phyloP scores from a whole-genome alignment of 2,797 vertebrate genomes.

The Austrolebias charrua region DNA sequence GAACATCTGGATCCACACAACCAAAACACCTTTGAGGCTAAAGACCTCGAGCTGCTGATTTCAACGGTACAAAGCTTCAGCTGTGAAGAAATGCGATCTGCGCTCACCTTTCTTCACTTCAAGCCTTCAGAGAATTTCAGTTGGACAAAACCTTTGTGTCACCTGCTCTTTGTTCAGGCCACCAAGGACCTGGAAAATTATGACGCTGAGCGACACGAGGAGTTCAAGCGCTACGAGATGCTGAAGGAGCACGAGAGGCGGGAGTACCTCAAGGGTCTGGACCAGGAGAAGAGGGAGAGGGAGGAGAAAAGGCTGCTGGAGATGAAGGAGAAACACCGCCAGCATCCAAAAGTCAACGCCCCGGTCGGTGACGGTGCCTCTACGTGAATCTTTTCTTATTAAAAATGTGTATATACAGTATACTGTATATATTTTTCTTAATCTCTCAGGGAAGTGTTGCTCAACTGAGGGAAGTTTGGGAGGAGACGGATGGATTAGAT shows the following conservation, averaged over 20 bases:
- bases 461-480: conserved; percentile 90
- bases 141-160: neutral
- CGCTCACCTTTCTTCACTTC: too few species aligned
- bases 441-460: conserved; percentile 84
- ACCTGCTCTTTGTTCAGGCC: conserved; percentile 70
- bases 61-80: conserved; percentile 76
- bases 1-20: conserved; percentile 92
- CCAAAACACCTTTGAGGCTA: conserved; percentile 91
- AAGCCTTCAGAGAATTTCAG: neutral
- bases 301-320: conserved; percentile 86
- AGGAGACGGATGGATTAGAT: conserved; percentile 90
- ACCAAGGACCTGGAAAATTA: conserved; percentile 91
- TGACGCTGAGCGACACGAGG: conserved; percentile 86
- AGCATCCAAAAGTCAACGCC: conserved; percentile 89
- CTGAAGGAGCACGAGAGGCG: conserved; percentile 90
- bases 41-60: conserved; percentile 90
- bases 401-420: neutral
- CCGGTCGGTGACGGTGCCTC: conserved; percentile 71
- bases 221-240: conserved; percentile 94
- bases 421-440: neutral
- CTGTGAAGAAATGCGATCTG: neutral
- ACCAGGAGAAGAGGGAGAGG: conserved; percentile 86
- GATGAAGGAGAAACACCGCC: conserved; percentile 83
- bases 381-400: accelerated
- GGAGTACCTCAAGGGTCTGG: conserved; percentile 88